Evolutionary conservation across 2,113 vertebrate genomes (phyloP), one percentile per base, ranked within the genome.

Genomic region (Pachypanchax playfairii): DNA sequence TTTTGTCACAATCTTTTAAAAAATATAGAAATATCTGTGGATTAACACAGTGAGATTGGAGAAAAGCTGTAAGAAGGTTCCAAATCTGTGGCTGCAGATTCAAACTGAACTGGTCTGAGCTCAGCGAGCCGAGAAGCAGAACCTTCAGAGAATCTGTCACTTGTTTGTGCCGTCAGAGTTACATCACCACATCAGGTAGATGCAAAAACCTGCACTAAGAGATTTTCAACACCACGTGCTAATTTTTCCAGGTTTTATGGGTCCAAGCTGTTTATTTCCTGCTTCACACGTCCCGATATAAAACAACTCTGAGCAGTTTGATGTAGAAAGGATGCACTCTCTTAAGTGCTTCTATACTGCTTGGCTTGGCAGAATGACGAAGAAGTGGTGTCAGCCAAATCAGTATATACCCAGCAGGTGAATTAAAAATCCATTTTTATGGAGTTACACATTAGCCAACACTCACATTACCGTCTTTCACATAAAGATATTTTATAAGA

Each of bases 351-450:
- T 70, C 24, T 22, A 46, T 72, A 59, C 31, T 69, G 80, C 82
- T 79, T 62, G 42, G 47, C 72, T 79, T 22, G 35, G 80, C 74
- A 77, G 56, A 79, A 80, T 2, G 54, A 50, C 3, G 50, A 63
- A 63, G 66, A 72, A 22, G 62, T 6, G n/a, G 75, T 63, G 70
- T 86, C 70, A 75, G 80, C 76, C 81, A 65, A 73, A 77, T 70
- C 73, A 73, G 58, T 41, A 39, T 49, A 53, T 39, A 60, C 62
- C 68, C 82, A 31, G 77, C 82, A 77, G 78, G 75, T 85, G 73
- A 76, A 86, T 87, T 86, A 83, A 85, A 87, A 85, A 80, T 77
- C 73, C 75, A 84, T 88, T 80, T 87, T 87, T 85, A 85, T 82
- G 65, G 81, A 65, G 77, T 61, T 64, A 75, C 75, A 66, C 78